Percentiles rank a stretch among this genome's conserved stretches.
Conservation (phyloP, 2,888 invertebrate species). For the Biston stratarius region DNA sequence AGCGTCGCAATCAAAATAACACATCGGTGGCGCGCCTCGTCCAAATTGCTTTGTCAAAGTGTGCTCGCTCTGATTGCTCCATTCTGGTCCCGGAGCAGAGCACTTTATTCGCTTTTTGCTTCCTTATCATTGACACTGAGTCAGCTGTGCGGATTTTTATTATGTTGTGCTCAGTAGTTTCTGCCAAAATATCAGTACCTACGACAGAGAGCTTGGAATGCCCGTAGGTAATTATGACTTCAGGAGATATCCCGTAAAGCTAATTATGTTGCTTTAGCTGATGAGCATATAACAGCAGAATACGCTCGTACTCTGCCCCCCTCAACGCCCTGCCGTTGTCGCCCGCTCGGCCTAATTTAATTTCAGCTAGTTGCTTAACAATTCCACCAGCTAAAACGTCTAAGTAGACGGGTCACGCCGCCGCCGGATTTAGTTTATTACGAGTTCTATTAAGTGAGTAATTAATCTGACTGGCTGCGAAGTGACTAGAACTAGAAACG, state of each 20-base stretch:
- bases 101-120: constrained; percentile 61
- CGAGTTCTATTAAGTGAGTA: constrained; percentile 72
- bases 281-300: constrained; percentile 54
- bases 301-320: constrained; percentile 43
- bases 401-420: constrained; percentile 74
- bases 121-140: constrained; percentile 58
- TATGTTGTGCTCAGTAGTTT: constrained; percentile 23
- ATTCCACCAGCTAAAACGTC: constrained; percentile 70
- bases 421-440: constrained; percentile 74
- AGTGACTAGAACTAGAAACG: constrained; percentile 65
- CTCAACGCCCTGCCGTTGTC: constrained; percentile 49
- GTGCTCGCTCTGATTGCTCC: constrained; percentile 82
- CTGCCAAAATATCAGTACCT: constrained; percentile 28
- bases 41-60: constrained; percentile 84
- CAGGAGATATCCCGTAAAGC: constrained; percentile 37
- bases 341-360: constrained; percentile 71
- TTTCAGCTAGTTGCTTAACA: constrained; percentile 73
- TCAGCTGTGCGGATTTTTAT: constrained; percentile 27
- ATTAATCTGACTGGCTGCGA: constrained; percentile 67
- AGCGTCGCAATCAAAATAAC: constrained; percentile 82
- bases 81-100: constrained; percentile 72
- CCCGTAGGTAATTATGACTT: background rate
- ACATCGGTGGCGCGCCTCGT: constrained; percentile 74
- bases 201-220: constrained; percentile 9
- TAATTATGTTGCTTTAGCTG: constrained; percentile 49